These are phyloP conservation scores for Notarius lentiginosus DNA, from an alignment of 2,113 vertebrate species.

Conservation along the genomic window DNA sequence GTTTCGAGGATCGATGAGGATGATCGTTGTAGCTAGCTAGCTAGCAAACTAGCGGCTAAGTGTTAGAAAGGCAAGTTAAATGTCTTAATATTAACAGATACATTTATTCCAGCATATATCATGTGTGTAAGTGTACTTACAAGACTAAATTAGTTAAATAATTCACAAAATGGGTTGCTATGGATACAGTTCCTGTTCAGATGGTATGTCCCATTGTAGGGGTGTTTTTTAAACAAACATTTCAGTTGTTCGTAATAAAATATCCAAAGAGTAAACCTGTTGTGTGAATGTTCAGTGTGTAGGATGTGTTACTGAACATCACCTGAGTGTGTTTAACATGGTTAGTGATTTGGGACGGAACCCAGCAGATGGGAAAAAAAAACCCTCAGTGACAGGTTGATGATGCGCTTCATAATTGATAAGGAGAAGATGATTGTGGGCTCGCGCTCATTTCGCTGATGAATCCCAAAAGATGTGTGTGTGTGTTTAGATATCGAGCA, in stretches of 20 bases:
- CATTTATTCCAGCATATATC: not conserved
- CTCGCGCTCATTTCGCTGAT: not conserved
- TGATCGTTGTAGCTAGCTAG: too few relatives aligned
- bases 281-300: not conserved
- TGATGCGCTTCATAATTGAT: slow-evolving; percentile 31
- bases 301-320: not conserved
- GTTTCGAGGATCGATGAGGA: too few relatives aligned
- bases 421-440: not conserved
- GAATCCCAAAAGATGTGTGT: slow-evolving; percentile 7
- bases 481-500: not conserved
- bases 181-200: not conserved
- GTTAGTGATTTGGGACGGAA: not conserved
- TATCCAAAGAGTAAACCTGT: not conserved
- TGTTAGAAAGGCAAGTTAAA: not conserved
- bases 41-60: too few relatives aligned
- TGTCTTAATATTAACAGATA: not conserved
- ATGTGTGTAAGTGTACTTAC: not conserved
- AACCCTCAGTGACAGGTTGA: not conserved
- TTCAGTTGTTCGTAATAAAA: not conserved
- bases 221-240: not conserved
- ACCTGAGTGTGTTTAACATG: not conserved
- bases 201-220: not conserved
- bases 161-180: not conserved
- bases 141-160: not conserved
- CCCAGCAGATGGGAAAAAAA: not conserved